Percentiles rank a stretch among this genome's conserved stretches.
phyloP scores from a whole-genome alignment of 2,113 vertebrate genomes.

The Spea bombifrons region DNA sequence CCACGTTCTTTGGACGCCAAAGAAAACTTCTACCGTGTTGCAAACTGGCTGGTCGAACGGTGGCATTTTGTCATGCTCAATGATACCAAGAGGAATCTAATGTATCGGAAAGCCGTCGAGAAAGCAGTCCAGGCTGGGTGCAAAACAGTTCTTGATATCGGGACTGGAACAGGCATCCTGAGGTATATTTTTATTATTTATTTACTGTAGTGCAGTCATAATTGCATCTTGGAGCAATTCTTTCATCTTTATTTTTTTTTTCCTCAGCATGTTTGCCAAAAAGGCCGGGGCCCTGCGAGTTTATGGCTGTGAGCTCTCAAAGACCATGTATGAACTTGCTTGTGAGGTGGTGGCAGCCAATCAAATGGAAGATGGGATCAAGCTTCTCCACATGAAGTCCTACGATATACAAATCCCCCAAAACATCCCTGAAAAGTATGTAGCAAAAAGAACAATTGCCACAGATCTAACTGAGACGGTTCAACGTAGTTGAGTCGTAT shows the following conservation, averaged over 20 bases:
- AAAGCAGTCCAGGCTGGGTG: constrained; percentile 78
- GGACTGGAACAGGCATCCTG: constrained; percentile 92
- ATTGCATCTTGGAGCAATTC: neutral
- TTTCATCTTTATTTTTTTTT: constrained; percentile 4
- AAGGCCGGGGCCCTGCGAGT: constrained; percentile 82
- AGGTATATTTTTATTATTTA: constrained; percentile 66
- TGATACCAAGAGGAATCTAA: constrained; percentile 81
- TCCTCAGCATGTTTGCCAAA: constrained; percentile 89
- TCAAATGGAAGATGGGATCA: constrained; percentile 78
- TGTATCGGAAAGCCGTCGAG: constrained; percentile 87
- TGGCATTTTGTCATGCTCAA: constrained; percentile 99
- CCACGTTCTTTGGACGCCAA: constrained; percentile 86
- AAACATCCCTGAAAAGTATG: constrained; percentile 87
- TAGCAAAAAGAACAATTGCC: neutral
- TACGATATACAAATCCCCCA: constrained; percentile 87
- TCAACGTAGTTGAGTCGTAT: too few relatives aligned
- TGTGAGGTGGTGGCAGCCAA: constrained; percentile 86
- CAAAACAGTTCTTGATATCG: constrained; percentile 88
- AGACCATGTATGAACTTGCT: constrained; percentile 95
- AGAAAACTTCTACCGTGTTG: constrained; percentile 95
- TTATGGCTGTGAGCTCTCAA: constrained; percentile 92
- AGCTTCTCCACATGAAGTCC: constrained; percentile 89
- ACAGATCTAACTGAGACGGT: too few relatives aligned
- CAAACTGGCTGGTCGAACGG: constrained; percentile 96
- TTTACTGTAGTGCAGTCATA: neutral